Evolutionary conservation across 1,140 invertebrate genomes (phyloP), one percentile per base, ranked within the genome.

Genomic region (Drosophila nannoptera): DNA sequence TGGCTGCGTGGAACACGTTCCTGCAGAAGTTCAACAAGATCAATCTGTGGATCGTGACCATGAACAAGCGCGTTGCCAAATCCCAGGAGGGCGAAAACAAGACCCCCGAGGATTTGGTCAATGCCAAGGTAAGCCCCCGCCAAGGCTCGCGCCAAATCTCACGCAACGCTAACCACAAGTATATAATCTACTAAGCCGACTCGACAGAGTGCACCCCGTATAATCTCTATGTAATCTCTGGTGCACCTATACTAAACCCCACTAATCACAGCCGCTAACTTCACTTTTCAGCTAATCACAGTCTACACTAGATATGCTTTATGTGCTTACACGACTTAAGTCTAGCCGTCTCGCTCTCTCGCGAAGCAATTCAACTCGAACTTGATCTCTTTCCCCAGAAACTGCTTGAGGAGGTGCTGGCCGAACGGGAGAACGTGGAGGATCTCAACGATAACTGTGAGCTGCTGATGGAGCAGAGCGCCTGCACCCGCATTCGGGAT

Each of bases 1-100:
- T 97, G n/a, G 91, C 93, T 2, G 93, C 94, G 1, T 98, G 97
- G 97, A 93, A 94, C 8, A 94, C 97, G 68, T 98, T 96, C 88
- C 92, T 94, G 52, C 92, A 93, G 48, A 94, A 94, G 33, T 94
- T 93, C 64, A 93, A 94, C 22, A 93, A 92, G 55, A 93, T 96
- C 90, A 94, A 94, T 64, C 91, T 93, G 9, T 97, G 95, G 95
- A 92, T 97, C 36, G 93, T 94, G 48, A 92, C 94, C 49, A 94
- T 95, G 73, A 92, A 93, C 80, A 91, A 91, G 62, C 93, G 93
- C 80, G 90, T 96, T 22, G 92, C 91, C 58, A 89, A 91, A 35
- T 93, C 94, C 33, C 92, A 93, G 46, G 92, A 93, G 46, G 92
- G 92, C 16, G 95, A 96, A 48, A 94, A 96, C 83, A 97, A 96